Evolutionary conservation across 1,140 invertebrate species (phyloP), one percentile per base, ranked within the genome.

Genomic region (Cephus cinctus): DNA sequence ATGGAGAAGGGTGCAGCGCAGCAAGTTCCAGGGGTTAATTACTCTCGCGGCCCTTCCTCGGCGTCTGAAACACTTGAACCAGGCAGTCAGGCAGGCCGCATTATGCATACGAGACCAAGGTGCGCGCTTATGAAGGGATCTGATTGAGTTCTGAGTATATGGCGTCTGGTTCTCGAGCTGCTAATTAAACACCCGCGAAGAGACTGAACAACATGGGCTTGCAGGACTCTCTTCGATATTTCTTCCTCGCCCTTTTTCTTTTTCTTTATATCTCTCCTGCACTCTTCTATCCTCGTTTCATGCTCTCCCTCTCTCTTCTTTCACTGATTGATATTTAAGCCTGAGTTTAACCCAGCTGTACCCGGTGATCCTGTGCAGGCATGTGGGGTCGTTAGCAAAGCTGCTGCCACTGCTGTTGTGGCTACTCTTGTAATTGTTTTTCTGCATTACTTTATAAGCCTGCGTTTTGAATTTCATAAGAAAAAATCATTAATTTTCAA

Each of bases 101-200:
- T 72, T 74, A 74, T 74, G 71, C 69, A 74, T 71, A 71, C 69
- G 61, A 66, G 60, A 44, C 35, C 46, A 32, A 52, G 61, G 58
- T 61, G 62, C 56, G 60, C 56, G 63, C 67, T 72, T 75, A 73
- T 75, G 72, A 75, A 73, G 64, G 72, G 69, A 75, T 75, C 72
- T 75, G 72, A 75, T 75, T 75, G 72, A 75, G 72, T 75, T 75
- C 71, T 73, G 71, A 72, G 72, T 75, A 73, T 63, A 66, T 74
- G 69, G 70, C 71, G 68, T 72, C 63, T 71, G 70, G 67, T 71
- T 66, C 67, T 64, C 63, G 57, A 71, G 67, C 67, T 69, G 69
- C 71, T 75, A 75, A 75, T 75, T 73, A 75, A 73, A 73, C 70
- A 73, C 69, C 68, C 70, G 68, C 67, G 62, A 66, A 62, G 67